phyloP scores from a whole-genome alignment of 2,888 invertebrate species.

The Bellardia pandia region DNA sequence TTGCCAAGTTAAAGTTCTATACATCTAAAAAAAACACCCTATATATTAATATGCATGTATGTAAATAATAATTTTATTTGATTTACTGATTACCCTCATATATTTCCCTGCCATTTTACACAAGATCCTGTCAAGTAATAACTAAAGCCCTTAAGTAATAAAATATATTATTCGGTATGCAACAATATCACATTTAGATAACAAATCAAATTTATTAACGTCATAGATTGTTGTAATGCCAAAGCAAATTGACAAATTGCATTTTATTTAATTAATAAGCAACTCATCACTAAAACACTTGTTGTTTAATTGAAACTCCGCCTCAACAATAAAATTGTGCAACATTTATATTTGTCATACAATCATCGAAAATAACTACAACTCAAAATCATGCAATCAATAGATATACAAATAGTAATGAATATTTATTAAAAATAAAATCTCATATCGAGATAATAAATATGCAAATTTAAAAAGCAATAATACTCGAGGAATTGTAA shows the following conservation, averaged over 20 bases:
- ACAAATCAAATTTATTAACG: not conserved
- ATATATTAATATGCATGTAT: too few relatives aligned
- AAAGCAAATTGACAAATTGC: slow-evolving; percentile 38
- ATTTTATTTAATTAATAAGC: slow-evolving; percentile 55
- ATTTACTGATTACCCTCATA: too few relatives aligned
- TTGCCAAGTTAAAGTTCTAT: too few relatives aligned
- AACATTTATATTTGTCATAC: slow-evolving; percentile 40
- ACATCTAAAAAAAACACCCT: too few relatives aligned
- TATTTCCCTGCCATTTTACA: too few relatives aligned
- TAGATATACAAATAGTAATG: slow-evolving; percentile 7
- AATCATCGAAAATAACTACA: not conserved
- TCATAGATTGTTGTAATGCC: slow-evolving; percentile 4
- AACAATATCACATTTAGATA: not conserved
- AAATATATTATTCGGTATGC: too few relatives aligned
- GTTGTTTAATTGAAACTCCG: slow-evolving; percentile 51
- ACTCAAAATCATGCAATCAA: slow-evolving; percentile 3
- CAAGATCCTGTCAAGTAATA: too few relatives aligned
- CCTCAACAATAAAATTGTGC: slow-evolving; percentile 50
- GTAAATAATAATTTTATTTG: too few relatives aligned
- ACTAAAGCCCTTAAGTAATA: too few relatives aligned
- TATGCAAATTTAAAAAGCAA: slow-evolving; percentile 25
- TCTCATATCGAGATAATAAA: slow-evolving; percentile 6
- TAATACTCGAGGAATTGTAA: slow-evolving; percentile 9
- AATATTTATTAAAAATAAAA: slow-evolving; percentile 49
- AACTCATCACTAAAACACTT: slow-evolving; percentile 54